Conservation (phyloP, 2,113 vertebrate genomes). For the Phocoena phocoena region DNA sequence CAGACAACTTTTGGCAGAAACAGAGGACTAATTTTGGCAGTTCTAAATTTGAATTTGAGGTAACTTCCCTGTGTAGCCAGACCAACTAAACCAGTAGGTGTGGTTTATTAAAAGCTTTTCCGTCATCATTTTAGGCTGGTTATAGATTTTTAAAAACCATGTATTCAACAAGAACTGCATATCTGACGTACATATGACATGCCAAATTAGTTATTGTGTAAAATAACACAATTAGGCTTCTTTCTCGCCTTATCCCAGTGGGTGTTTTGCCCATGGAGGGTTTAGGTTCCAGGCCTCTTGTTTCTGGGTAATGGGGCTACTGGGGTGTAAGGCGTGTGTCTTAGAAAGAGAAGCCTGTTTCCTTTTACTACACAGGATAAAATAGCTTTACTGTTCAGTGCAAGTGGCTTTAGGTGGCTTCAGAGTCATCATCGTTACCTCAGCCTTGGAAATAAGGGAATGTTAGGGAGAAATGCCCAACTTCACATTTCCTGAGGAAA, state of each 20-base stretch:
- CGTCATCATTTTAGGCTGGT: background rate
- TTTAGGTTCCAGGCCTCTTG: background rate
- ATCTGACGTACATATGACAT: rapidly evolving
- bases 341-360: background rate
- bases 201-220: background rate
- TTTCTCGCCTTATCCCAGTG: rapidly evolving
- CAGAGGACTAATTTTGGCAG: slow-evolving; percentile 99
- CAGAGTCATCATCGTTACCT: background rate
- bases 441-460: background rate
- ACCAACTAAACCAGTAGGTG: background rate
- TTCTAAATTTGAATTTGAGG: slow-evolving; percentile 99
- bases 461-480: background rate
- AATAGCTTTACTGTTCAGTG: background rate
- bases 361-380: background rate
- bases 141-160: background rate
- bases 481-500: background rate
- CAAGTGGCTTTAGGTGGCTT: background rate
- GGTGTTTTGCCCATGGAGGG: rapidly evolving
- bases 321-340: background rate
- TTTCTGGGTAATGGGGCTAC: background rate
- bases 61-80: slow-evolving; percentile 75
- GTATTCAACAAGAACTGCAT: background rate
- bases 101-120: background rate
- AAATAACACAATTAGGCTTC: background rate
- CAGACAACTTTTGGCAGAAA: slow-evolving; percentile 99